Evolutionary conservation across 2,113 vertebrate genomes (phyloP).

Genomic region (Corynorhinus townsendii): DNA sequence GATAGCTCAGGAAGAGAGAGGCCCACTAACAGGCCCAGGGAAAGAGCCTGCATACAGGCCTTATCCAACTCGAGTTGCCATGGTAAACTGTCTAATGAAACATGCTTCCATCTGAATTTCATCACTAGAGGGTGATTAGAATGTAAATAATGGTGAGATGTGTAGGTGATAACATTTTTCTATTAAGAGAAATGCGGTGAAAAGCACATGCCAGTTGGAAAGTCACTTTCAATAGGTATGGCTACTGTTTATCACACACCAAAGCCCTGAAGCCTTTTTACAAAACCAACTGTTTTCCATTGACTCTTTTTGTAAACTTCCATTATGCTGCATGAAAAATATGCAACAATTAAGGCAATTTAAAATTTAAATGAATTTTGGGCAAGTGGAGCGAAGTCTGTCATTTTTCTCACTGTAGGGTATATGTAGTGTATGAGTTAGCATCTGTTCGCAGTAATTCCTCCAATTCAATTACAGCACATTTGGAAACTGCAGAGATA

Average conservation of each 20-base stretch:
- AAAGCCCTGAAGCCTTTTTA: conserved; percentile 77
- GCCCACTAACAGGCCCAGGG: conserved; percentile 1
- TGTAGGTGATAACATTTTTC: conserved; percentile 66
- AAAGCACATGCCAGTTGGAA: conserved; percentile 57
- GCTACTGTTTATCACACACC: conserved; percentile 64
- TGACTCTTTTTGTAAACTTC: conserved; percentile 70
- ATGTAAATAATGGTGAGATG: conserved; percentile 76
- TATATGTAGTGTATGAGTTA: conserved; percentile 67
- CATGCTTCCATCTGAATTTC: conserved; percentile 70
- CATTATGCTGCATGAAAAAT: conserved; percentile 72
- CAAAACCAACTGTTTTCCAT: conserved; percentile 71
- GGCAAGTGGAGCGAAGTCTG: conserved; percentile 71
- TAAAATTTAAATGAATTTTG: conserved; percentile 80
- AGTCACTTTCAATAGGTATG: conserved; percentile 59
- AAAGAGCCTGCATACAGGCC: conserved; percentile 16
- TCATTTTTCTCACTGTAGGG: conserved; percentile 81
- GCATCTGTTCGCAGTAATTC: conserved; percentile 82
- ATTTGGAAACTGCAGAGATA: conserved; percentile 77
- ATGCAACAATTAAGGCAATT: conserved; percentile 76
- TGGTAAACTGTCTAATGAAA: conserved; percentile 78
- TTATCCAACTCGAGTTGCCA: conserved; percentile 69
- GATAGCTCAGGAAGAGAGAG: conserved; percentile 33
- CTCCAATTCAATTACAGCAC: conserved; percentile 71
- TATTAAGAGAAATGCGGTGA: conserved; percentile 60
- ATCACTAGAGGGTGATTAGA: conserved; percentile 76